phyloP scores from a whole-genome alignment of 1,140 invertebrate species.

The Bombus soroeensis region DNA sequence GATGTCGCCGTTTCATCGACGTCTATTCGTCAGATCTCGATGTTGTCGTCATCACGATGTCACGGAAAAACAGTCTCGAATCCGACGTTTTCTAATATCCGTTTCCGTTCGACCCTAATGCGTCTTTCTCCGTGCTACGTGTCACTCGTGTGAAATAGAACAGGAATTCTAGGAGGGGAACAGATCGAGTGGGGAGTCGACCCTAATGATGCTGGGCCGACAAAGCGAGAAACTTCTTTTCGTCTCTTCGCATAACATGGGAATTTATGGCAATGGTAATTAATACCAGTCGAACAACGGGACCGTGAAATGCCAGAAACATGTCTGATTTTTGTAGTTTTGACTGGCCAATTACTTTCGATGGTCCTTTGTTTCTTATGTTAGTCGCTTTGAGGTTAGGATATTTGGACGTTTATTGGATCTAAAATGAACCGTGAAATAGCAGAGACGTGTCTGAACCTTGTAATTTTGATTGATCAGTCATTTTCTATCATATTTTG shows the following conservation, averaged over 20 bases:
- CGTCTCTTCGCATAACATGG: background rate
- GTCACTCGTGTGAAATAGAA: constrained; percentile 48
- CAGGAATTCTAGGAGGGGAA: constrained; percentile 8
- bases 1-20: constrained; percentile 33
- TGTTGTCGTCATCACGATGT: background rate
- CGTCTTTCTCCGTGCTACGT: constrained; percentile 39
- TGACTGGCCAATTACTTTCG: background rate
- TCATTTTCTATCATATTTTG: background rate
- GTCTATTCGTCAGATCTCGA: constrained; percentile 33
- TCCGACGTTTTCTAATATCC: constrained; percentile 60
- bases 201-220: constrained; percentile 25
- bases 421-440: background rate
- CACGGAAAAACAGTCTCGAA: constrained; percentile 14
- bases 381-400: no score
- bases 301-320: background rate
- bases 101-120: constrained; percentile 54
- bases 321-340: background rate
- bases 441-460: background rate
- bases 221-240: constrained; percentile 36
- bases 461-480: background rate
- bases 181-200: background rate
- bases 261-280: constrained; percentile 18
- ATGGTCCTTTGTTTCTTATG: no score
- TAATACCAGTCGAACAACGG: constrained; percentile 12
- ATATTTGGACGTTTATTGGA: no score